A percentile compares a stretch with the other conserved stretches of the same genome.
Conservation (phyloP, 2,113 vertebrate species). For the Colaptes auratus region DNA sequence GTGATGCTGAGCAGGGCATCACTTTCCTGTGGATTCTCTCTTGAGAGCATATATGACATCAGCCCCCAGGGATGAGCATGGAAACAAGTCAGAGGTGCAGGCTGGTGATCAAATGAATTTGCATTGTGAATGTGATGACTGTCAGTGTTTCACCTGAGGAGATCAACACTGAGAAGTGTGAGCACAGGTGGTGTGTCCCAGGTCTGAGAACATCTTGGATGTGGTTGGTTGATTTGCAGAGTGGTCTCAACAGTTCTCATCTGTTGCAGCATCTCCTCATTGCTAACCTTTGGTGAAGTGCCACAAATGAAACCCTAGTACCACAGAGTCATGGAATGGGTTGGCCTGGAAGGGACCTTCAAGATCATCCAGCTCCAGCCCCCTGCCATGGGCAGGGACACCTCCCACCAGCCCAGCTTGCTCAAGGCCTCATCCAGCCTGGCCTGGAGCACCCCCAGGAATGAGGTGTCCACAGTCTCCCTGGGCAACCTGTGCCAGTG, state of each 20-base stretch:
- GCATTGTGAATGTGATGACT: background rate
- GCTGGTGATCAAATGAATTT: slow-evolving; percentile 48
- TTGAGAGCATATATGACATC: background rate
- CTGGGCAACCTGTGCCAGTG: background rate
- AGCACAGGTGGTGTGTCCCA: background rate
- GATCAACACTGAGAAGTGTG: background rate
- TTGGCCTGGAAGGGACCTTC: too few species aligned
- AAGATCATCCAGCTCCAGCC: too few species aligned
- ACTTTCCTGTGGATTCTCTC: background rate
- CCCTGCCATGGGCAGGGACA: too few species aligned
- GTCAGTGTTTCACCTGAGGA: background rate
- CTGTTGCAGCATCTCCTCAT: background rate
- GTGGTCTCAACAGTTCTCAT: background rate
- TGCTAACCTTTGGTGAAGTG: slow-evolving; percentile 15
- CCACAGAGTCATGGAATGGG: background rate
- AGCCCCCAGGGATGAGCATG: background rate
- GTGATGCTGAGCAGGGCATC: too few species aligned
- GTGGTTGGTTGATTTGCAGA: background rate
- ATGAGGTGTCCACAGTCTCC: too few species aligned
- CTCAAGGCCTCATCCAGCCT: too few species aligned
- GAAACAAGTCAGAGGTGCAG: slow-evolving; percentile 2
- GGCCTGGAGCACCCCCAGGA: too few species aligned
- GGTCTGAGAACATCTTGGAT: background rate
- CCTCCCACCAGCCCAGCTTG: too few species aligned
- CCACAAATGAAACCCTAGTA: background rate